Base-by-base conservation (phyloP, 2,888 invertebrate genomes). In the Liposcelis brunnea region DNA sequence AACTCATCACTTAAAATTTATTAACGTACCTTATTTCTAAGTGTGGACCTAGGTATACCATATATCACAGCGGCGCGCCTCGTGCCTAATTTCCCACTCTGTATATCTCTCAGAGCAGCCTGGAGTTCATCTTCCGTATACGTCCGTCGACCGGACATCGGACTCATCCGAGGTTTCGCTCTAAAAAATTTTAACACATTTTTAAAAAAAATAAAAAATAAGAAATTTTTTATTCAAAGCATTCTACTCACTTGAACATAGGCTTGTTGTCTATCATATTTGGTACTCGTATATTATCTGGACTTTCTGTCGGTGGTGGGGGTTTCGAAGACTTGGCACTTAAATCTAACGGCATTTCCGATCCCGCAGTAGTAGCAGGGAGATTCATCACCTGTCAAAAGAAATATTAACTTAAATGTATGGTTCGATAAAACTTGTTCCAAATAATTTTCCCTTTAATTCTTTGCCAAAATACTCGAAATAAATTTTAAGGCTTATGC, bases 61-160 rank as follows among this genome's bases (percentile, higher is more conserved):
- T 97, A 97, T 56, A 93, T 81, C 45, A 89, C 87, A 44, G 95
- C 87, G 7, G 95, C 94, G 48, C 94, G 72, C 38, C 94, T 70
- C 5, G 93, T 91, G 52, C 93, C 94, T 54, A 95, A 70, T 58
- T 87, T 83, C 14, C 93, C 93, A 53, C 82, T 82, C 63, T 89
- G 83, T 59, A 95, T 91, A 65, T 94, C 95, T 49, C 84, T 74
- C 48, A 97, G 75, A n/a, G 95, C 95, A 32, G 82, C 81, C 58
- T 85, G 83, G 35, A 97, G 74, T 64, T 95, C 94, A 56, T 90
- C 89, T 55, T 94, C 91, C n/a, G 90, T 90, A 70, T 97, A 97
- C 45, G 82, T 77, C 52, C 85, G 74, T 52, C 89, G 72, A 46
- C 76, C 72, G 36, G 60, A 56, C 45, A 60, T 56, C 37, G 61